Base-by-base conservation (phyloP, 2,888 invertebrate genomes). In the Aleiodes testaceus region DNA sequence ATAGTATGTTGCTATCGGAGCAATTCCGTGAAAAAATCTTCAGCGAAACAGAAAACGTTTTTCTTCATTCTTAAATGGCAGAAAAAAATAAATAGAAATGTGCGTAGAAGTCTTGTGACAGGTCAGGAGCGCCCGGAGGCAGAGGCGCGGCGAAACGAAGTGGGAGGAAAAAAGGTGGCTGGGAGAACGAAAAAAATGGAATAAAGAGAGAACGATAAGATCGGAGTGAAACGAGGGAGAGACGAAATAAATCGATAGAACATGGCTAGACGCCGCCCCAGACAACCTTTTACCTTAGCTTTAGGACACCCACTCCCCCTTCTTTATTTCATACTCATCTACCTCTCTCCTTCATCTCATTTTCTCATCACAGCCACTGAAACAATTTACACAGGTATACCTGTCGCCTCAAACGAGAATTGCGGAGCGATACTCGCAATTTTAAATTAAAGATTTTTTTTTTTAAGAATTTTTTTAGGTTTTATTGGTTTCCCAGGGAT, bases 211-310 rank as follows among this genome's bases (percentile, higher is more conserved):
- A 66, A 63, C 67, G 77, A 77, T 79, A 81, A 84, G 82, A 84
- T 82, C 79, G 78, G 76, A 77, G 79, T 79, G 79, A 69, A 79
- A 78, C 78, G 78, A 80, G 83, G 81, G 81, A 85, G 83, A 87
- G 84, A 76, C 77, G 79, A 80, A 81, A 83, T 85, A 85, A 88
- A 88, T 88, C 88, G 87, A 88, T 88, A 88, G 85, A 87, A 83
- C 79, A 69, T 80, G 88, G 88, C 88, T 88, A 88, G 88, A 88
- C 88, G 85, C 85, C 63, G 63, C 63, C 63, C 63, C 63, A 63
- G 63, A 63, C 63, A 63, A 63, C 63, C 44, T 63, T 63, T 61
- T 61, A 44, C 42, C 44, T 61, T 44, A 44, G 42, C 20, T 61
- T 61, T 61, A 55, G 55, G 55, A 70, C 72, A 73, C 70, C 71